A percentile compares a stretch with the other conserved stretches of the same genome.
These are phyloP conservation scores for Delichon dasypus DNA, from an alignment of 2,797 vertebrate genomes.

Conservation along the genomic window DNA sequence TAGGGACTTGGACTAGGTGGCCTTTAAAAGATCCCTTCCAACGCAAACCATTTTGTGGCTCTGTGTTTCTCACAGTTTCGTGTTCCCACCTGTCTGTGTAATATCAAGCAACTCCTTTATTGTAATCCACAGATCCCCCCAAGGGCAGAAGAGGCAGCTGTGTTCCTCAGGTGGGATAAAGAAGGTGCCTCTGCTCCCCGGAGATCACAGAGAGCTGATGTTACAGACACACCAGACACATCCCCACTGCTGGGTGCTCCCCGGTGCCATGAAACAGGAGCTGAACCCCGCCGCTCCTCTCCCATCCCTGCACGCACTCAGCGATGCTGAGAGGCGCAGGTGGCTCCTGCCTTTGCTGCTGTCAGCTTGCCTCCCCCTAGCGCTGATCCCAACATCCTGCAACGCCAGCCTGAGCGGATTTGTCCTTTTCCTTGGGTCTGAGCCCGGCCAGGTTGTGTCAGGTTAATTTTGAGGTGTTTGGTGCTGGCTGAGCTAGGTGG, in stretches of 20 bases:
- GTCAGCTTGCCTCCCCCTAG: slow-evolving; percentile 49
- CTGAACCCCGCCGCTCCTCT: not conserved
- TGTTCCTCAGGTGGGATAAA: not conserved
- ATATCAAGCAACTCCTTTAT: not conserved
- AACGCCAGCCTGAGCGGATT: accelerated
- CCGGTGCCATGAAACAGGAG: not conserved
- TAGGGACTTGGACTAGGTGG: not conserved
- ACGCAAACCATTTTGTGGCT: not conserved
- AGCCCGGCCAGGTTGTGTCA: not conserved
- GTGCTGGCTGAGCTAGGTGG: not conserved
- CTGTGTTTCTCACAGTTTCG: not conserved
- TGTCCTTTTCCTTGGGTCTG: not conserved
- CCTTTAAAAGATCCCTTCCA: not conserved
- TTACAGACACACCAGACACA: not conserved
- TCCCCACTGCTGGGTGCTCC: not conserved
- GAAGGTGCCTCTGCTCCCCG: accelerated
- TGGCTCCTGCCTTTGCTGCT: not conserved
- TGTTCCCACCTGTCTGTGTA: not conserved
- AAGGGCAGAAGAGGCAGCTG: not conserved
- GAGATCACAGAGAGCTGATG: not conserved
- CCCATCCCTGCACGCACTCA: accelerated
- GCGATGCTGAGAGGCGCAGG: not conserved
- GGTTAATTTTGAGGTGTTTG: not conserved
- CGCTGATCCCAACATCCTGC: not conserved
- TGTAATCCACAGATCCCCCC: not conserved